A percentile compares a stretch with the other conserved stretches of the same genome.
Evolutionary conservation across 2,888 invertebrate species (phyloP).

Genomic region (Oxystoma pomonae): DNA sequence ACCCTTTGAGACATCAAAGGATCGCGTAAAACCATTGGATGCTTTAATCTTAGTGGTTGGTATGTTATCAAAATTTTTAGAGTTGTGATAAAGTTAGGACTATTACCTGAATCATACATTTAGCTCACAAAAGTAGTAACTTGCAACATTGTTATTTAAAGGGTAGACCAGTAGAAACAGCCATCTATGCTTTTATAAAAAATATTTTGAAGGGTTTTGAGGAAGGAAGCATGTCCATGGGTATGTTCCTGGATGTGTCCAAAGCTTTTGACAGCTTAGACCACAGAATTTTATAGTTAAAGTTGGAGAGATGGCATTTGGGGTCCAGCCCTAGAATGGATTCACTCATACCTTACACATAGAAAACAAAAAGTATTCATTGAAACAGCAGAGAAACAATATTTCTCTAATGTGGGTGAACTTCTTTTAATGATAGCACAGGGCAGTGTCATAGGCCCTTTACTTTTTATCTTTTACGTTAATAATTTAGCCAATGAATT

Average conservation of each 20-base stretch:
- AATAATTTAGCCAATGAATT: not conserved
- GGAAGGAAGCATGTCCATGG: not conserved
- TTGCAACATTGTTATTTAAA: not conserved
- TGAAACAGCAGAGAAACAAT: not conserved
- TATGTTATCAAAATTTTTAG: no score
- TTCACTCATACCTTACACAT: not conserved
- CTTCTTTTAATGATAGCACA: not conserved
- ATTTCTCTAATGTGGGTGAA: not conserved
- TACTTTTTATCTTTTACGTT: not conserved
- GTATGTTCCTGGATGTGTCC: not conserved
- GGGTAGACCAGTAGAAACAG: not conserved
- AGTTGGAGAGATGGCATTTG: not conserved
- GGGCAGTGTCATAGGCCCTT: not conserved
- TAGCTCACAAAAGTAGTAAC: no score
- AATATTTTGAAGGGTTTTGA: not conserved
- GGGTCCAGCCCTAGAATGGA: not conserved
- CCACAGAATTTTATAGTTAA: not conserved
- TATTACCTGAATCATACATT: no score
- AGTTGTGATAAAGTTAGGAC: no score
- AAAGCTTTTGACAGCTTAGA: not conserved
- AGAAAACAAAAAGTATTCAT: not conserved
- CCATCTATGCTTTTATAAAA: not conserved
- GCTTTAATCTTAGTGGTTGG: no score
- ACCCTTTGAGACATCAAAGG: no score
- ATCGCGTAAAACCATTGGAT: no score